A percentile compares a stretch with the other conserved stretches of the same genome.
Evolutionary conservation across 2,888 invertebrate genomes (phyloP).

Genomic region (Blomia tropicalis): DNA sequence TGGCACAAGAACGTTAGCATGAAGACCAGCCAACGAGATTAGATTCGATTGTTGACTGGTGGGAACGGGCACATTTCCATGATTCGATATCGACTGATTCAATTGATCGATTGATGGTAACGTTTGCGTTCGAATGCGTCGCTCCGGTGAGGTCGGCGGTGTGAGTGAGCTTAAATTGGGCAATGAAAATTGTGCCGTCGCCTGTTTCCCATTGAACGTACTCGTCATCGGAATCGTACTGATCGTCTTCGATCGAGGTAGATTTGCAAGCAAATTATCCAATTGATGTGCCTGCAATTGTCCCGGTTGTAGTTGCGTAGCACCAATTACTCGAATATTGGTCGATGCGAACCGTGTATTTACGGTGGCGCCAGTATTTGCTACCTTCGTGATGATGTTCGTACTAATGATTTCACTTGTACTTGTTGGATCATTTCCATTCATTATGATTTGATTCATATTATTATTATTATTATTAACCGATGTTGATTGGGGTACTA

Average conservation of each 20-base stretch:
- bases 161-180: conserved; percentile 6
- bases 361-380: neutral
- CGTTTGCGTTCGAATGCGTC: neutral
- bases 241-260: neutral
- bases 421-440: neutral
- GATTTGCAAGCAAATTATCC: neutral
- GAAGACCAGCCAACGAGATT: neutral
- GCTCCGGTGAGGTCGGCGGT: conserved; percentile 13
- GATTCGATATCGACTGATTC: neutral
- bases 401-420: neutral
- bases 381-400: conserved; percentile 11
- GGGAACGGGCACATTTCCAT: neutral
- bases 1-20: neutral
- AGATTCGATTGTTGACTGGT: neutral
- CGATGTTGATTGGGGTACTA: neutral
- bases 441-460: neutral
- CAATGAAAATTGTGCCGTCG: too few relatives aligned
- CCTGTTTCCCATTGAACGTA: neutral
- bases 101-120: neutral
- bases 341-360: neutral
- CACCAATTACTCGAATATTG: neutral
- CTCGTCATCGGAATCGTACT: neutral
- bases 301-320: neutral
- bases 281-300: neutral
- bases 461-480: neutral